Percentiles rank a stretch among this genome's conserved stretches.
phyloP scores from a whole-genome alignment of 2,113 vertebrate species.

The Marmota monax region DNA sequence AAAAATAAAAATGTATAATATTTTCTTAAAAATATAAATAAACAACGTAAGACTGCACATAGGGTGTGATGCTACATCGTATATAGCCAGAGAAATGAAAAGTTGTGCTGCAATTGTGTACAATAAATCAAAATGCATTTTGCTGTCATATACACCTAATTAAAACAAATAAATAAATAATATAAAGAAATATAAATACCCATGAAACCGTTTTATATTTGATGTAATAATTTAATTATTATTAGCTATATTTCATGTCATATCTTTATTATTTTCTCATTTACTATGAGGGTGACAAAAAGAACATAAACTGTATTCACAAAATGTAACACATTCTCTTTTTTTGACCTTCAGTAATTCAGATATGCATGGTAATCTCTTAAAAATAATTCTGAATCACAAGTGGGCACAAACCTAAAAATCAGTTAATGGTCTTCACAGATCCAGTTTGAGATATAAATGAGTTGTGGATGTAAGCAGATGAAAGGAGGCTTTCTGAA shows the following conservation, averaged over 20 bases:
- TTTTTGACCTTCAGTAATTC: slow-evolving; percentile 39
- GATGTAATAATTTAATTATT: background rate
- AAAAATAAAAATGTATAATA: slow-evolving; percentile 42
- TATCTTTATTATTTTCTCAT: slow-evolving; percentile 29
- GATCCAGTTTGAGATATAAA: background rate
- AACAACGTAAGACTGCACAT: background rate
- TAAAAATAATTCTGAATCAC: slow-evolving; percentile 7
- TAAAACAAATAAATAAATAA: background rate
- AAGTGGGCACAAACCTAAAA: background rate
- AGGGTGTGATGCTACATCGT: no score
- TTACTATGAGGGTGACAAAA: background rate
- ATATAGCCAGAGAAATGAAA: no score
- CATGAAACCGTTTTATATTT: background rate
- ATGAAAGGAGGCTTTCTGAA: background rate
- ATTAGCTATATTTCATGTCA: background rate
- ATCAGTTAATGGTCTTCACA: background rate
- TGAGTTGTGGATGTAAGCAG: background rate
- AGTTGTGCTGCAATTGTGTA: no score
- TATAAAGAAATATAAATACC: background rate
- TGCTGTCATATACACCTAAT: no score
- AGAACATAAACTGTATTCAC: background rate
- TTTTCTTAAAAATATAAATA: slow-evolving; percentile 1
- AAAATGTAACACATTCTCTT: background rate
- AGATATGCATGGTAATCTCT: background rate
- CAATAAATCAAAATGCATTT: no score